Conservation (phyloP, 2,113 vertebrate species). For the Trichomycterus rosablanca region DNA sequence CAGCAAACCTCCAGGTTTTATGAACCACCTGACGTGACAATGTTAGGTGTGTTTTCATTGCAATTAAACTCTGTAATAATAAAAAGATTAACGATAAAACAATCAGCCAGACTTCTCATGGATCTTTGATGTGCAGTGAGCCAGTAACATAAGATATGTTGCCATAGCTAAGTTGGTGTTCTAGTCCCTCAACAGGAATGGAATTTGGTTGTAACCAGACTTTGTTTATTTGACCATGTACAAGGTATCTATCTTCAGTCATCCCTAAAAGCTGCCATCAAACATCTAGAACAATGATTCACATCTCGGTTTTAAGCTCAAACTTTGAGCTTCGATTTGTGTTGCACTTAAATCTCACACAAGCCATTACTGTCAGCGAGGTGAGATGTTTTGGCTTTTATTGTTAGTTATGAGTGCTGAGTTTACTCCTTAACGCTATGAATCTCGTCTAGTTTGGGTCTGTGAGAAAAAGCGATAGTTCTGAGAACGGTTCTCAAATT, state of each 20-base stretch:
- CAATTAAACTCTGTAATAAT: slow-evolving; percentile 23
- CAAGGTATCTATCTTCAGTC: slow-evolving; percentile 31
- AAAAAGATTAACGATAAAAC: slow-evolving; percentile 17
- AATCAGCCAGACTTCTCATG: slow-evolving; percentile 10
- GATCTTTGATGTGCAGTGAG: slow-evolving; percentile 7
- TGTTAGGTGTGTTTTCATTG: no score
- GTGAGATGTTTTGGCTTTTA: slow-evolving; percentile 47
- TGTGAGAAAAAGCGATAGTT: slow-evolving; percentile 17
- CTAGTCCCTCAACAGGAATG: slow-evolving; percentile 32
- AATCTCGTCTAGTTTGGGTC: slow-evolving; percentile 34
- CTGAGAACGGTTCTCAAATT: slow-evolving; percentile 22
- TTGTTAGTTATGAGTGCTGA: slow-evolving; percentile 44
- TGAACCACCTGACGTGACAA: slow-evolving; percentile 21
- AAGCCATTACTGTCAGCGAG: slow-evolving; percentile 44
- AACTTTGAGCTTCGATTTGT: slow-evolving; percentile 23
- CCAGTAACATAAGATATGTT: slow-evolving; percentile 18
- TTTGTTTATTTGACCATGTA: slow-evolving; percentile 32
- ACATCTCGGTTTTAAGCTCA: slow-evolving; percentile 19
- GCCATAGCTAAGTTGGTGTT: slow-evolving; percentile 30
- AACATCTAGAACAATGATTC: slow-evolving; percentile 35
- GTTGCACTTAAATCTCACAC: slow-evolving; percentile 41
- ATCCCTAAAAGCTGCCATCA: slow-evolving; percentile 41
- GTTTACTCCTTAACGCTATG: slow-evolving; percentile 39
- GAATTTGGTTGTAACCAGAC: slow-evolving; percentile 38
- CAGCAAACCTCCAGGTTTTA: slow-evolving; percentile 12